Percentiles rank a stretch among this genome's conserved stretches.
phyloP scores from a whole-genome alignment of 1,140 invertebrate genomes.

The Globodera rostochiensis region DNA sequence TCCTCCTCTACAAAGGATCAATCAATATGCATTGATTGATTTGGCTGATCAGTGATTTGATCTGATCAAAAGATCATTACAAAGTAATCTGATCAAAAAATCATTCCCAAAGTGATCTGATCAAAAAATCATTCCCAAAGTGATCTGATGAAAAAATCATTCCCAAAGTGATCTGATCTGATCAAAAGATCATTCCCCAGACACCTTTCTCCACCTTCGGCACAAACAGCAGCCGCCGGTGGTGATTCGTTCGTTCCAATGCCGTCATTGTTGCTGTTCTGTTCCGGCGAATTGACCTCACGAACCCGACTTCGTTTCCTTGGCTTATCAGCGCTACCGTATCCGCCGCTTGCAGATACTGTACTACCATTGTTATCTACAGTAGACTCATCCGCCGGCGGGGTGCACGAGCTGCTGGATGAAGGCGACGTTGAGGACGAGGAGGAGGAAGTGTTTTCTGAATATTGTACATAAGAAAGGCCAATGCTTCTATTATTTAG shows the following conservation, averaged over 20 bases:
- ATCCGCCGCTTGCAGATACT: not conserved
- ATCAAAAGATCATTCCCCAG: no score
- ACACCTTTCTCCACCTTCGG: constrained; percentile 1
- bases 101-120: no score
- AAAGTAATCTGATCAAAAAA: no score
- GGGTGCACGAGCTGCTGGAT: not conserved
- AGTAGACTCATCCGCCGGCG: not conserved
- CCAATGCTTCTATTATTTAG: no score
- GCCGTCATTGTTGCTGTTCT: not conserved
- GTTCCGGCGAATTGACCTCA: not conserved
- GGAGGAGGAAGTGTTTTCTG: not conserved
- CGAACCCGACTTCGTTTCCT: not conserved
- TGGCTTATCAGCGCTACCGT: not conserved
- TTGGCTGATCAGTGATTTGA: no score
- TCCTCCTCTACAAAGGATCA: no score
- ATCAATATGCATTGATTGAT: no score
- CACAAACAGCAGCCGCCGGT: not conserved
- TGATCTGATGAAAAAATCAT: no score
- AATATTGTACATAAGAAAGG: not conserved
- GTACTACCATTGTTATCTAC: not conserved
- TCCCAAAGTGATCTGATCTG: no score
- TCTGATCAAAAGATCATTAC: no score
- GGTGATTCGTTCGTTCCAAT: not conserved
- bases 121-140: no score
- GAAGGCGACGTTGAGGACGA: not conserved